Evolutionary conservation across 2,888 invertebrate genomes (phyloP), one percentile per base, ranked within the genome.

Genomic region (Onthophagus sagittarius): DNA sequence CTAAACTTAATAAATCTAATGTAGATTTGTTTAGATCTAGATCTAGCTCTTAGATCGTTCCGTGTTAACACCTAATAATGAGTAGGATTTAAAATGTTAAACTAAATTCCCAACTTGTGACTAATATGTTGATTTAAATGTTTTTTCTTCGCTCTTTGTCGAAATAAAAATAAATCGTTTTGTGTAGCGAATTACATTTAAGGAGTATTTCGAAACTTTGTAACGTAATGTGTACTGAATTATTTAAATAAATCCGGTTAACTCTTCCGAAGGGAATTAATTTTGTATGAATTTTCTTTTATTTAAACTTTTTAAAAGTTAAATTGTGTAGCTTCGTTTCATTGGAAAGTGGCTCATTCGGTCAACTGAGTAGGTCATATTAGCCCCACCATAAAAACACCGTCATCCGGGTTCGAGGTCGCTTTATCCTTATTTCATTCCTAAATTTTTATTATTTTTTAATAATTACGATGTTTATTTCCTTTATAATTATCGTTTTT

Each of bases 1-100:
- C 53, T 62, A 70, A 70, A 70, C 14, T 11, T 70, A 39, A 15
- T 70, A 70, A 70, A 23, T 14, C n/a, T 15, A 62, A 70, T 13
- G 7, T 70, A 15, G 39, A 70, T 39, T 32, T 13, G 15, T 53
- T 53, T 53, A 53, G 39, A 53, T 53, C 11, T 53, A 53, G 11
- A 53, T 15, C 39, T 69, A 69, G 69, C 13, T 15, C 13, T 69
- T 23, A 23, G 67, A 53, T 70, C n/a, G 14, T 70, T 70, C 39
- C 7, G 6, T 53, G 39, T 53, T 53, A 53, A 53, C 23, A 65
- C 15, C 65, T 65, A 65, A 65, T 31, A 53, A 53, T 23, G 39
- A 53, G 39, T 53, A 53, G 39, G 3, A 23, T 53, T 53, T 2
- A 11, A 9, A n/a, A 65, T 15, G 11, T 31, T 15, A 65, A 15